Evolutionary conservation across 2,888 invertebrate genomes (phyloP), one percentile per base, ranked within the genome.

Genomic region (Heliconius aoede): DNA sequence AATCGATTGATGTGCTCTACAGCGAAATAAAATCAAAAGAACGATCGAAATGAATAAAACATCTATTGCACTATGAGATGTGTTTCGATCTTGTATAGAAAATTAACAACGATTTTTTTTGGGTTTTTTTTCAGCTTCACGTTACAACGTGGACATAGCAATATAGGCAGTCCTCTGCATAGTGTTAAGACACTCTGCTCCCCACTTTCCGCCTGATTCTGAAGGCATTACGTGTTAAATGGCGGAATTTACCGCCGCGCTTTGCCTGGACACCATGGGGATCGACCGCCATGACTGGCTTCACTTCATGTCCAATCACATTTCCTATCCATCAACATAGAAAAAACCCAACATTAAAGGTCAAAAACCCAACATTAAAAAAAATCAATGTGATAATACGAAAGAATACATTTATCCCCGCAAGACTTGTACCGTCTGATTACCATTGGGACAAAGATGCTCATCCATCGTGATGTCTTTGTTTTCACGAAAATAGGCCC

Each of bases 381-480:
- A 64, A 61, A 64, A 65, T 36, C 61, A 68, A 51, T n/a, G 55
- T 73, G 51, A 65, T 77, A 77, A 80, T 61, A 74, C 74, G 79
- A 79, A 83, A 82, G 78, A 83, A 83, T 81, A 84, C 83, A 83
- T 81, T 86, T 84, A 85, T 83, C 82, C 77, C 80, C 64, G 73
- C 46, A 82, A 84, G 82, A 84, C 82, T 84, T 85, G 82, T 82
- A 86, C 86, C 86, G 88, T 86, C 86, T 90, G 86, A 90, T 89
- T 88, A 88, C 88, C 84, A 82, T 80, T 77, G 78, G 83, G 82
- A 90, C 89, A 89, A 89, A 88, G 86, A 84, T 80, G 79, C 82
- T 84, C 86, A 87, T 86, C 84, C 86, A 87, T 87, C 84, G 87
- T 80, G 77, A 80, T 76, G 78, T 82, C 86, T 89, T 89, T 89